Evolutionary conservation across 2,797 vertebrate genomes (phyloP).

Genomic region (Lagorchestes hirsutus): DNA sequence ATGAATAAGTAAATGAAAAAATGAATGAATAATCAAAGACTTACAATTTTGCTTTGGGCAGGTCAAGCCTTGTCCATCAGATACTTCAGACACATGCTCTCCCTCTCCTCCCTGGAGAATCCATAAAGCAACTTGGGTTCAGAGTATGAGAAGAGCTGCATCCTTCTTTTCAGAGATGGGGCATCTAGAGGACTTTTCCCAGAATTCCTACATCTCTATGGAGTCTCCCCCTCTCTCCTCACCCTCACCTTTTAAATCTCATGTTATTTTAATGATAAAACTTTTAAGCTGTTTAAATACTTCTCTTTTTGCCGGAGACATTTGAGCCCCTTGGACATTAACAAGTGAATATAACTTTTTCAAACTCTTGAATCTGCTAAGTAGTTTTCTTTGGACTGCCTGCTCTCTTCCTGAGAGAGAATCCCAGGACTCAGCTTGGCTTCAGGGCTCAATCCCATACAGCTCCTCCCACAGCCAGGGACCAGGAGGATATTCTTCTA

Average conservation of each 20-base stretch:
- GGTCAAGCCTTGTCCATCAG: not conserved
- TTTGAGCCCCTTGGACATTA: constrained; percentile 73
- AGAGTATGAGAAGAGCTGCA: not conserved
- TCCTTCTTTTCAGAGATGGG: constrained; percentile 54
- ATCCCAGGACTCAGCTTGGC: constrained; percentile 57
- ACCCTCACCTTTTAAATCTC: constrained; percentile 78
- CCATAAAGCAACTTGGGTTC: not conserved
- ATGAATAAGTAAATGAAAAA: not conserved
- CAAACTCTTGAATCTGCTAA: constrained; percentile 59
- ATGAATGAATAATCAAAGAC: not conserved
- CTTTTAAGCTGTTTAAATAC: constrained; percentile 79
- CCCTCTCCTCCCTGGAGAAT: not conserved
- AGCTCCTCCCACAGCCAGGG: constrained; percentile 37
- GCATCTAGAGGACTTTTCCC: constrained; percentile 73
- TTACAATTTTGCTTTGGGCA: not conserved
- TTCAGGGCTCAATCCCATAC: not conserved
- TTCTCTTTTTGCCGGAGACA: constrained; percentile 75
- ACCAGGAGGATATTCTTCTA: constrained; percentile 51
- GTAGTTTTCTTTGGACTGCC: constrained; percentile 72
- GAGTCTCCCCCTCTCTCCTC: constrained; percentile 73
- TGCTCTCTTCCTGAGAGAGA: constrained; percentile 50
- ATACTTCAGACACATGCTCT: not conserved
- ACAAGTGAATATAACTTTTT: constrained; percentile 71
- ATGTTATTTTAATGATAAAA: constrained; percentile 82
- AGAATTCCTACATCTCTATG: constrained; percentile 78